Conservation (phyloP, 2,113 vertebrate genomes). For the Chinchilla lanigera region DNA sequence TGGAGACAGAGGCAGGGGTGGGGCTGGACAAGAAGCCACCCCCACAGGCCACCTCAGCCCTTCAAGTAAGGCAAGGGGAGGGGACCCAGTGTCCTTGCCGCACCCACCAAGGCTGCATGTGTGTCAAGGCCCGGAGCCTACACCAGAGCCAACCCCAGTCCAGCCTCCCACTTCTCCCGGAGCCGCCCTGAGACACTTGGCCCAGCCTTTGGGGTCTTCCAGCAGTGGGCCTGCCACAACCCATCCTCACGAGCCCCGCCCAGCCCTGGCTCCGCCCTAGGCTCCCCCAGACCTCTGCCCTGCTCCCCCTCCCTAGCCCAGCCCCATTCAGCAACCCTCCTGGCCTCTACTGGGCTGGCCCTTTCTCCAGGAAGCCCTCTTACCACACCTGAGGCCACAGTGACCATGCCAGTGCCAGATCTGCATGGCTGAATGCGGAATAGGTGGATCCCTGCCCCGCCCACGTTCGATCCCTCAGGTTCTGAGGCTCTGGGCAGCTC, state of each 20-base stretch:
- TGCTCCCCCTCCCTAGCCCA: not conserved
- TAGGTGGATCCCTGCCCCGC: not conserved
- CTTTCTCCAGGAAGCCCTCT: not conserved
- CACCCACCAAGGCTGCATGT: not conserved
- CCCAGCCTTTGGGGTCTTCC: not conserved
- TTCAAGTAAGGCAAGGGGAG: not conserved
- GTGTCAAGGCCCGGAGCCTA: not conserved
- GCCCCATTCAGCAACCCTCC: not conserved
- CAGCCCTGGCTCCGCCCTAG: rapidly evolving
- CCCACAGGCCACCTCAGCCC: not conserved
- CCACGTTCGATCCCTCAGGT: rapidly evolving
- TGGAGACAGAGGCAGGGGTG: not conserved
- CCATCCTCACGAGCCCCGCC: not conserved
- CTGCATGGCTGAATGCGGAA: rapidly evolving
- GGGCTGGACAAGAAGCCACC: not conserved
- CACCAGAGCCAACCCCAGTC: not conserved
- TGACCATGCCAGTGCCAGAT: not conserved
- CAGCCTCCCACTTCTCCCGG: not conserved
- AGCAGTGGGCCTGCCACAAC: not conserved
- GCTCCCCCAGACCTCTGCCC: not conserved
- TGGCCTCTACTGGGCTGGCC: not conserved
- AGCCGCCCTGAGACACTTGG: not conserved
- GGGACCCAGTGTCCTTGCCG: rapidly evolving
- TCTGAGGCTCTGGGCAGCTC: not conserved
- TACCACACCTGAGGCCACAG: not conserved